phyloP scores from a whole-genome alignment of 2,888 invertebrate genomes.

The Rosalia funebris region DNA sequence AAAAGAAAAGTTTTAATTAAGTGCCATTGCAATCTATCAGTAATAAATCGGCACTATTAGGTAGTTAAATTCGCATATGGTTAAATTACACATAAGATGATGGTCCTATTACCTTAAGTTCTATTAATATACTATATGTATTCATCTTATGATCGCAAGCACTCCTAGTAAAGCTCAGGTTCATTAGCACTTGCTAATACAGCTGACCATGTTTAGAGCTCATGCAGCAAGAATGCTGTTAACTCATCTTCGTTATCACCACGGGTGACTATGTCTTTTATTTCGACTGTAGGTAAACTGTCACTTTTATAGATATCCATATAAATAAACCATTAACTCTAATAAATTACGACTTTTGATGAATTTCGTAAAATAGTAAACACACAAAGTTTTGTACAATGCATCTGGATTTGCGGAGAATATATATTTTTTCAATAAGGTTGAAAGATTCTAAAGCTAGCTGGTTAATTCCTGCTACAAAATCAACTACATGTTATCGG shows the following conservation, averaged over 20 bases:
- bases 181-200: slow-evolving; percentile 47
- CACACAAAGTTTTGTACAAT: too few species aligned
- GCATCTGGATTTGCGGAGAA: too few species aligned
- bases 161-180: slow-evolving; percentile 37
- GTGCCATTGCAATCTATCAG: slow-evolving; percentile 34
- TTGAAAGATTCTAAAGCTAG: too few species aligned
- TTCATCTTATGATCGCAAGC: slow-evolving; percentile 45
- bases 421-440: too few species aligned
- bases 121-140: slow-evolving; percentile 47
- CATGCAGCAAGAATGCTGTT: slow-evolving; percentile 41
- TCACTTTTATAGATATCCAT: too few species aligned
- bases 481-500: too few species aligned
- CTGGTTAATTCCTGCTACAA: too few species aligned
- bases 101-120: slow-evolving; percentile 46
- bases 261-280: slow-evolving; percentile 36
- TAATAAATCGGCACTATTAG: slow-evolving; percentile 40
- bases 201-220: slow-evolving; percentile 42
- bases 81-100: slow-evolving; percentile 40
- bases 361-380: too few species aligned
- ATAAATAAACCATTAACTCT: too few species aligned
- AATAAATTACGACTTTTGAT: too few species aligned
- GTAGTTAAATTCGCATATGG: slow-evolving; percentile 41
- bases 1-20: slow-evolving; percentile 44
- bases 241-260: slow-evolving; percentile 41
- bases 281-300: not conserved